Evolutionary conservation across 2,888 invertebrate species (phyloP).

Genomic region (Scaptomyza tumidula): DNA sequence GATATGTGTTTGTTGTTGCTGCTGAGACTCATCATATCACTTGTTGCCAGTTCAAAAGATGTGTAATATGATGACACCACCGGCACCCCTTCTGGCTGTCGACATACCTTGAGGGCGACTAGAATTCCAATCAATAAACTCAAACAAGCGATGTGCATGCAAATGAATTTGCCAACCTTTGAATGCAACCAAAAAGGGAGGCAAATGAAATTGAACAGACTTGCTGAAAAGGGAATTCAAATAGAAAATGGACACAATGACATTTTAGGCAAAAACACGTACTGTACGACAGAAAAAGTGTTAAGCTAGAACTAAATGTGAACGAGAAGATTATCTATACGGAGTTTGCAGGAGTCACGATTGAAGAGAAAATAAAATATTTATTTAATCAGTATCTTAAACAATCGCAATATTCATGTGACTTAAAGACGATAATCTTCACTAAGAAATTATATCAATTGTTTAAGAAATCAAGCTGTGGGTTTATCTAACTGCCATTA

Average conservation of each 20-base stretch:
- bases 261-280: conserved; percentile 39
- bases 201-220: conserved; percentile 14
- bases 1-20: not conserved
- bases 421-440: not conserved
- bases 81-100: not conserved
- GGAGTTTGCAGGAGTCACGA: not conserved
- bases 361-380: not conserved
- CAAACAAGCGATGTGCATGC: conserved; percentile 54
- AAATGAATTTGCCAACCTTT: conserved; percentile 51
- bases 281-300: conserved; percentile 10
- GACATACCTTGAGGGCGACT: not conserved
- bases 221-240: conserved; percentile 1
- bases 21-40: conserved; percentile 15
- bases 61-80: conserved; percentile 13
- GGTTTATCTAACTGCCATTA: conserved; percentile 1
- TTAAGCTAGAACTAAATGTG: conserved; percentile 1
- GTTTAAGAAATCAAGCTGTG: not conserved
- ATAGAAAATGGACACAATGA: conserved; percentile 14
- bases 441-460: not conserved
- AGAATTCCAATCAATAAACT: conserved; percentile 59
- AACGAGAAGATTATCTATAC: not conserved
- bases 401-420: not conserved
- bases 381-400: not conserved
- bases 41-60: conserved; percentile 18
- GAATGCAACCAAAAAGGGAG: conserved; percentile 26